A percentile compares a stretch with the other conserved stretches of the same genome.
Evolutionary conservation across 2,797 vertebrate genomes (phyloP).

Genomic region (Chloroceryle inda): DNA sequence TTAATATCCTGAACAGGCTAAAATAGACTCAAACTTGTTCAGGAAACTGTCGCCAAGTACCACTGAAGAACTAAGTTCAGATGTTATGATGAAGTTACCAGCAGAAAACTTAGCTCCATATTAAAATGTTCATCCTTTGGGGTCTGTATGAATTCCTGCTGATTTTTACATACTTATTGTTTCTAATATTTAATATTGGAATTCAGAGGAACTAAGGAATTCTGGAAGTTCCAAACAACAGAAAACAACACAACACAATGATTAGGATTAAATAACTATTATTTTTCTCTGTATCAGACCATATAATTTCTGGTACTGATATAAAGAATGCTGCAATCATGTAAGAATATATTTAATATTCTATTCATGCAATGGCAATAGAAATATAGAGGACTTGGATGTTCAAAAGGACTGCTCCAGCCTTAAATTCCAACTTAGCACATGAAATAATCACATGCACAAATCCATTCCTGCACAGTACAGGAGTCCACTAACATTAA

Average conservation of each 20-base stretch:
- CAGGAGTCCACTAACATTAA: not conserved
- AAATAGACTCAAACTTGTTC: conserved; percentile 30
- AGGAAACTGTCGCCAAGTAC: not conserved
- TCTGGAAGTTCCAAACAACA: not conserved
- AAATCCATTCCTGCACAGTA: not conserved
- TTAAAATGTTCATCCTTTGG: not conserved
- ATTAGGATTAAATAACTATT: not conserved
- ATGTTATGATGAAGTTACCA: not conserved
- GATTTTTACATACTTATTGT: not conserved
- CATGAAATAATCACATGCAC: not conserved
- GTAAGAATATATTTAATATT: not conserved
- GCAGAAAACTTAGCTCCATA: not conserved
- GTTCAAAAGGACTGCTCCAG: not conserved
- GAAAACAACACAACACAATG: not conserved
- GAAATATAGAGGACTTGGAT: not conserved
- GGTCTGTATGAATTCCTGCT: not conserved
- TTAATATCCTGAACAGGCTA: not conserved
- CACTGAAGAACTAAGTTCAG: not conserved
- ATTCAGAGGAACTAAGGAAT: not conserved
- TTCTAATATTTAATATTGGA: not conserved
- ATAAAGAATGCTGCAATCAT: not conserved
- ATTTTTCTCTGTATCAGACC: not conserved
- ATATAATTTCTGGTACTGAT: not conserved
- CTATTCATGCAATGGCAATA: not conserved
- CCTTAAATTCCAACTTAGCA: not conserved